Evolutionary conservation across 2,888 invertebrate species (phyloP).

Genomic region (Parnassius glacialis): DNA sequence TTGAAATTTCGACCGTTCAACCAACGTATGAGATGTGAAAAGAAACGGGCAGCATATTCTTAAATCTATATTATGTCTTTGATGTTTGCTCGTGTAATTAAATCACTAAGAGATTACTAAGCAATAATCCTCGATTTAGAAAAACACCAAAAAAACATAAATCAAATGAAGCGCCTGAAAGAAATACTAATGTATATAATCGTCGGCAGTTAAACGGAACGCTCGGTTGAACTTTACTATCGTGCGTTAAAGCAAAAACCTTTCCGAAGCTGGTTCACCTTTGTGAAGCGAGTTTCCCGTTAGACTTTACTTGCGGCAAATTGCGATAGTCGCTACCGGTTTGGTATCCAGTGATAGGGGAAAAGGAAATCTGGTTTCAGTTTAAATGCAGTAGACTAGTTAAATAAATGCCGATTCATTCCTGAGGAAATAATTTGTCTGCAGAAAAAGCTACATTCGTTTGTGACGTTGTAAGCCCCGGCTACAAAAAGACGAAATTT

Average conservation of each 20-base stretch:
- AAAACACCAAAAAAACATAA: constrained; percentile 7
- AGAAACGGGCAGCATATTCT: too few relatives aligned
- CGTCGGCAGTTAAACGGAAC: constrained; percentile 10
- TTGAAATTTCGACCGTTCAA: too few relatives aligned
- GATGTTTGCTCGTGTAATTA: not conserved
- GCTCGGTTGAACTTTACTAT: constrained; percentile 7
- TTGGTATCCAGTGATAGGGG: constrained; percentile 11
- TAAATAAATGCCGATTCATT: too few relatives aligned
- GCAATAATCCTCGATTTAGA: not conserved
- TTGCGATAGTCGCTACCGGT: constrained; percentile 19
- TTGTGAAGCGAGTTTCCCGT: constrained; percentile 35
- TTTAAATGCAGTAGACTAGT: too few relatives aligned
- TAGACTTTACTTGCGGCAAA: constrained; percentile 15
- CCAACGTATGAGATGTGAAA: too few relatives aligned
- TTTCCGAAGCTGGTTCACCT: constrained; percentile 37
- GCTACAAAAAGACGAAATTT: too few relatives aligned
- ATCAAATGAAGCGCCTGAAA: constrained; percentile 15
- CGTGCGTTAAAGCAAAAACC: constrained; percentile 27
- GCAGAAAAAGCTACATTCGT: too few relatives aligned
- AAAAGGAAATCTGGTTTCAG: constrained; percentile 17
- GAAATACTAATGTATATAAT: constrained; percentile 16
- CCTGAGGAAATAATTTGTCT: too few relatives aligned
- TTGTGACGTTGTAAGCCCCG: too few relatives aligned
- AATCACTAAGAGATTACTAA: constrained; percentile 1
- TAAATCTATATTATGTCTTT: too few relatives aligned